Base-by-base conservation (phyloP, 2,113 vertebrate genomes). In the Seriola aureovittata region DNA sequence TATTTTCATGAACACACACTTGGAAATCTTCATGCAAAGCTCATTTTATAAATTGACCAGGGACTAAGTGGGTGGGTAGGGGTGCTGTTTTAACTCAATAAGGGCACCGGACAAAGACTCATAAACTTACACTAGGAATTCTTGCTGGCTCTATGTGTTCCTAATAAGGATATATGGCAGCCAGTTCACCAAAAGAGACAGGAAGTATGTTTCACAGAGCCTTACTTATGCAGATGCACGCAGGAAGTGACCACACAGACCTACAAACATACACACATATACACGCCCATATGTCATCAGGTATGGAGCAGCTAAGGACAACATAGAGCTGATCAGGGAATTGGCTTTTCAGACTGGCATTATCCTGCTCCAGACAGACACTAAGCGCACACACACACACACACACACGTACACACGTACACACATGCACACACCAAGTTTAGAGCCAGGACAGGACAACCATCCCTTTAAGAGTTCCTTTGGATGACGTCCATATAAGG, bases 401-500 rank as follows among this genome's bases (percentile, higher is more conserved):
- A 25, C 40, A 59, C 65, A 52, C 66, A 34, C 55, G 36, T 38
- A 21, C 42, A 65, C 46, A 67, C 73, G 52, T 44, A 60, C 66
- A 25, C 25, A n/a, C 76, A 44, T 32, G 36, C 63, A 62, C 52
- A 78, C 71, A 74, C 68, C 73, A 82, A 84, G 74, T 82, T 81
- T 82, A 84, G 76, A 80, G 17, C 71, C 67, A 80, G 69, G 75
- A 80, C 67, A 86, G 84, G 81, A 81, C 87, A 83, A 67, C 86
- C 93, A 92, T 90, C 90, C 90, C 92, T 93, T 94, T 93, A 93
- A 93, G 91, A 88, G 89, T 78, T 89, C 78, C 86, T 91, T 93
- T 93, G 93, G 91, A 93, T 90, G 91, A 92, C 86, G 48, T 93
- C 93, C 93, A 92, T 94, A 94, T 93, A 94, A 93, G 92, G 92